These are phyloP conservation scores for Myrmecophaga tridactyla DNA, from an alignment of 2,113 vertebrate species.

Conservation along the genomic window DNA sequence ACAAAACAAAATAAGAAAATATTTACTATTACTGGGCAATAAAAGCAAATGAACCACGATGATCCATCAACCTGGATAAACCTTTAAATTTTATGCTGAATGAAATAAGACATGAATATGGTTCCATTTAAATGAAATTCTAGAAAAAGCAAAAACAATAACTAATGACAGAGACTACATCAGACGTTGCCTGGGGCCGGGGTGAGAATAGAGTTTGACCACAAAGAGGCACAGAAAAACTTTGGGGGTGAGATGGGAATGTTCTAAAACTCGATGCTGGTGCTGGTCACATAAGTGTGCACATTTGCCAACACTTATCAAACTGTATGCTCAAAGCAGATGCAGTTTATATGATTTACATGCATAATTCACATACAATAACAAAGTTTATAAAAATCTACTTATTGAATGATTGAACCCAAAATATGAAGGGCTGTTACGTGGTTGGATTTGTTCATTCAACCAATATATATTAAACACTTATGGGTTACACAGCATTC, in stretches of 20 bases:
- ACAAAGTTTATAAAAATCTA: not conserved
- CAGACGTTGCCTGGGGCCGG: not conserved
- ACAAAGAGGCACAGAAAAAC: not conserved
- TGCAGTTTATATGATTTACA: no score
- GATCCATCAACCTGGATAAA: not conserved
- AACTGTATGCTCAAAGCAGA: not conserved
- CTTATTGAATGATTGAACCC: not conserved
- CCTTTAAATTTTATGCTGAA: not conserved
- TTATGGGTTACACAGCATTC: not conserved
- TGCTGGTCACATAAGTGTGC: not conserved
- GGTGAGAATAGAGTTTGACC: not conserved
- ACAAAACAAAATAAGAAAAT: slow-evolving; percentile 18
- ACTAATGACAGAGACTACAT: not conserved
- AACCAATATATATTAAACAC: not conserved
- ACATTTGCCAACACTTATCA: not conserved
- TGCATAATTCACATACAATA: no score
- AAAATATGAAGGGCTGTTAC: not conserved
- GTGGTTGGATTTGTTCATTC: not conserved
- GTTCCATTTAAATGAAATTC: slow-evolving; percentile 34
- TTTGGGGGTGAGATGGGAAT: not conserved
- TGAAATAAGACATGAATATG: not conserved
- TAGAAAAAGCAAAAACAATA: slow-evolving; percentile 7
- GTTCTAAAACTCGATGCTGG: not conserved
- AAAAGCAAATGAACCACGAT: slow-evolving; percentile 2
- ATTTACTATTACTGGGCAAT: not conserved